Conservation (phyloP, 1,140 invertebrate genomes). For the Drosophila novamexicana region DNA sequence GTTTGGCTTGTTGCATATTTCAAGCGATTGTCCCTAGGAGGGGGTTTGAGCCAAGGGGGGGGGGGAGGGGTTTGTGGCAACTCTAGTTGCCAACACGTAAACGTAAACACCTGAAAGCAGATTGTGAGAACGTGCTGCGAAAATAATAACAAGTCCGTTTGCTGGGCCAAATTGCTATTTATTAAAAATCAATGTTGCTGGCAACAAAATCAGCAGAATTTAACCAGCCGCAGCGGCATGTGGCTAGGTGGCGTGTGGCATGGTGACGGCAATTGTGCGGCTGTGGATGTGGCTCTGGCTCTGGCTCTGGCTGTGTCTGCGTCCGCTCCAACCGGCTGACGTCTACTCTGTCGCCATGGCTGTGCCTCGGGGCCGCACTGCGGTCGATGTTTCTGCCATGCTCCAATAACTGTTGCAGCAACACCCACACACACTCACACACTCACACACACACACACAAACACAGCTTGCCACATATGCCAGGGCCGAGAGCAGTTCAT, state of each 20-base stretch:
- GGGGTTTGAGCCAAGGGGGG: too few relatives aligned
- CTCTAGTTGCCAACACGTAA: conserved; percentile 32
- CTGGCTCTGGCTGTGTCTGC: not conserved
- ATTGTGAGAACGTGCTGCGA: conserved; percentile 52
- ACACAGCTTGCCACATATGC: conserved; percentile 29
- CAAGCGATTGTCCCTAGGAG: conserved; percentile 20
- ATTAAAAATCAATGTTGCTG: conserved; percentile 76
- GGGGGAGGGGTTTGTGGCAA: not conserved
- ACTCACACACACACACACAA: conserved; percentile 13
- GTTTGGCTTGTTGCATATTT: conserved; percentile 68
- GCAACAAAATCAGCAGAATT: conserved; percentile 75
- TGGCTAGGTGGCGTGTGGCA: conserved; percentile 4
- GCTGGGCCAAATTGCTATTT: conserved; percentile 77
- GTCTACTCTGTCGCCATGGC: conserved; percentile 15
- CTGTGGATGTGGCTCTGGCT: conserved; percentile 5
- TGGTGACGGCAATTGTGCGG: conserved; percentile 1
- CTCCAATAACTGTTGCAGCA: conserved; percentile 65
- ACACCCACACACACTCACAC: conserved; percentile 15
- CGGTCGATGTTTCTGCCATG: conserved; percentile 54
- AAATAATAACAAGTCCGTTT: conserved; percentile 71
- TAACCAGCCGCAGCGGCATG: conserved; percentile 62
- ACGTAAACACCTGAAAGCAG: conserved; percentile 46
- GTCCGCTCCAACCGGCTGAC: conserved; percentile 37
- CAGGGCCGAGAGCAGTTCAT: not conserved
- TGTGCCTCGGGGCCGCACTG: conserved; percentile 27